Conservation (phyloP, 2,113 vertebrate genomes). For the Nipponia nippon region DNA sequence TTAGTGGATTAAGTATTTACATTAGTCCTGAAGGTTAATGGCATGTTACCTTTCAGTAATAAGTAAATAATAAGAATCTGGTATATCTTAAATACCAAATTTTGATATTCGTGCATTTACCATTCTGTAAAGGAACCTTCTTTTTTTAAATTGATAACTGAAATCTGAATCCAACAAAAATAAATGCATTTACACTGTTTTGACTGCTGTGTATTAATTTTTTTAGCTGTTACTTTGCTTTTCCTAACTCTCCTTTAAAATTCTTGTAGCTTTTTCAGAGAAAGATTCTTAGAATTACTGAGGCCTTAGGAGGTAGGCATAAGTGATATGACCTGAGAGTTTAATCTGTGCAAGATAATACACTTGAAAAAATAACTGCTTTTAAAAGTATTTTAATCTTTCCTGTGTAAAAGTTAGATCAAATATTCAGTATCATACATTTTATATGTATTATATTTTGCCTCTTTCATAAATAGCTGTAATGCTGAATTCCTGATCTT, state of each 20-base stretch:
- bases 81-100: background rate
- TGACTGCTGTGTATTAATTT: background rate
- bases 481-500: background rate
- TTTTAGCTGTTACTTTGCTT: background rate
- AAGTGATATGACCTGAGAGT: background rate
- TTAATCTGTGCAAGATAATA: background rate
- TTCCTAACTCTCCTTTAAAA: background rate
- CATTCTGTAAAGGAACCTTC: background rate
- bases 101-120: background rate
- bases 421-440: background rate
- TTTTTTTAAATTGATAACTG: background rate
- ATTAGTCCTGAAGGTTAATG: background rate
- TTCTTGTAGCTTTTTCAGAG: background rate
- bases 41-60: background rate
- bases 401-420: background rate
- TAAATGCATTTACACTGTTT: background rate
- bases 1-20: background rate
- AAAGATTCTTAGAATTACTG: background rate
- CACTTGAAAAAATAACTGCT: background rate
- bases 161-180: background rate
- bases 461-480: background rate
- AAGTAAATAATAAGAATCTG: background rate
- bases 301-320: background rate
- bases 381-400: background rate
- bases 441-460: background rate